These are phyloP conservation scores for Ypsolopha sequella DNA, from an alignment of 2,888 invertebrate genomes.

Conservation along the genomic window DNA sequence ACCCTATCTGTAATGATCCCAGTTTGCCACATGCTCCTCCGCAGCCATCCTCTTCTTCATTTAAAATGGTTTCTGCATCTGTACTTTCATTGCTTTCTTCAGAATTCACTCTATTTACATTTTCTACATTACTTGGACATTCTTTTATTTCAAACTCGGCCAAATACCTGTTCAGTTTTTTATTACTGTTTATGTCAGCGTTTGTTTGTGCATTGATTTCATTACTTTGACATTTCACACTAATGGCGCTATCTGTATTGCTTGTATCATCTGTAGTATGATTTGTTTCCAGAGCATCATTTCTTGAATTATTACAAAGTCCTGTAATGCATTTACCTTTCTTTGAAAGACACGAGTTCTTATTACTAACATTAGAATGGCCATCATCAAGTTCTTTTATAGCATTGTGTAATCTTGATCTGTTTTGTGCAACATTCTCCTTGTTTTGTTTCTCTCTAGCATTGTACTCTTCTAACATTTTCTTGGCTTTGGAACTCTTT, in stretches of 20 bases:
- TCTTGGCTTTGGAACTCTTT: conserved; percentile 85
- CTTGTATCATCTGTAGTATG: neutral
- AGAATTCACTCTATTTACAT: neutral
- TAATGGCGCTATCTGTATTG: neutral
- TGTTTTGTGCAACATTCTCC: neutral
- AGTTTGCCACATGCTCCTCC: conserved; percentile 39
- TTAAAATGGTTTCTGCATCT: neutral
- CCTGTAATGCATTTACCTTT: neutral
- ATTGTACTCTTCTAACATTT: conserved; percentile 71
- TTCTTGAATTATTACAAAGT: neutral
- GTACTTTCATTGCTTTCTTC: neutral
- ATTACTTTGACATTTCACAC: neutral
- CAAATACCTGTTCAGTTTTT: conserved; percentile 34
- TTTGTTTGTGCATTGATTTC: conserved; percentile 10
- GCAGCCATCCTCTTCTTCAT: conserved; percentile 37
- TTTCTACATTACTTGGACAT: neutral
- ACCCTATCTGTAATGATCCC: conserved; percentile 39
- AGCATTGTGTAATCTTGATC: conserved; percentile 15
- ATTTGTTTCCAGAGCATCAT: neutral
- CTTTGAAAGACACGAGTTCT: neutral
- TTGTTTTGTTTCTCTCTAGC: conserved; percentile 23
- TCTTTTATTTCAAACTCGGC: conserved; percentile 36
- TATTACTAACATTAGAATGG: neutral
- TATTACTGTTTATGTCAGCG: conserved; percentile 16
- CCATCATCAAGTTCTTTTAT: conserved; percentile 25